phyloP scores from a whole-genome alignment of 2,888 invertebrate genomes.

The Exocentrus adspersus region DNA sequence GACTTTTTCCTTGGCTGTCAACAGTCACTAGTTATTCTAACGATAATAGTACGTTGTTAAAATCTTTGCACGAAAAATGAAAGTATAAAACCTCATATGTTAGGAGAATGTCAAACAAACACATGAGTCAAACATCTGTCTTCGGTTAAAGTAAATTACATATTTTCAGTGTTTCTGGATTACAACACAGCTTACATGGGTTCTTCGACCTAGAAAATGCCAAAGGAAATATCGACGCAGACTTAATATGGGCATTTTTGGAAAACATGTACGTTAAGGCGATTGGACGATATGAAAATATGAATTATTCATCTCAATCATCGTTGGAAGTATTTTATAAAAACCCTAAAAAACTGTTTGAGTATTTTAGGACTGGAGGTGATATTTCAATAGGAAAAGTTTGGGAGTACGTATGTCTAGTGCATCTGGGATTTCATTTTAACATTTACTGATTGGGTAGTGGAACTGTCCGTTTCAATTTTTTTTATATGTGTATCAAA shows the following conservation, averaged over 20 bases:
- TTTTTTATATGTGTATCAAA: too few species aligned
- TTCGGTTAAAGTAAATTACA: background rate
- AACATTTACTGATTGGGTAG: too few species aligned
- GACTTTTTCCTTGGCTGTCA: too few species aligned
- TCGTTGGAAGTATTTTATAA: slow-evolving; percentile 65
- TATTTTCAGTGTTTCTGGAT: slow-evolving; percentile 34
- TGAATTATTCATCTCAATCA: slow-evolving; percentile 61
- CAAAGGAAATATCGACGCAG: slow-evolving; percentile 62
- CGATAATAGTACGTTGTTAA: too few species aligned
- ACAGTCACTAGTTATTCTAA: too few species aligned
- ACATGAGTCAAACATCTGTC: too few species aligned
- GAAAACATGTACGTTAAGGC: slow-evolving; percentile 66
- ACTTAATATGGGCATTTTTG: slow-evolving; percentile 67
- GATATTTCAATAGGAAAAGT: slow-evolving; percentile 68
- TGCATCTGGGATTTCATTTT: too few species aligned
- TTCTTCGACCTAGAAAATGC: slow-evolving; percentile 63
- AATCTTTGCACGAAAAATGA: too few species aligned
- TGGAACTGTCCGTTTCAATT: too few species aligned
- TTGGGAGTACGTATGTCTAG: slow-evolving; percentile 68
- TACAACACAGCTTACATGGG: slow-evolving; percentile 40
- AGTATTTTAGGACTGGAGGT: slow-evolving; percentile 66
- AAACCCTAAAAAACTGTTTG: slow-evolving; percentile 67
- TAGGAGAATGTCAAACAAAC: too few species aligned
- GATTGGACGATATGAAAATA: slow-evolving; percentile 61
- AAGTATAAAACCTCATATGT: too few species aligned